Conservation (phyloP, 2,888 invertebrate species). For the Pimpla rufipes region DNA sequence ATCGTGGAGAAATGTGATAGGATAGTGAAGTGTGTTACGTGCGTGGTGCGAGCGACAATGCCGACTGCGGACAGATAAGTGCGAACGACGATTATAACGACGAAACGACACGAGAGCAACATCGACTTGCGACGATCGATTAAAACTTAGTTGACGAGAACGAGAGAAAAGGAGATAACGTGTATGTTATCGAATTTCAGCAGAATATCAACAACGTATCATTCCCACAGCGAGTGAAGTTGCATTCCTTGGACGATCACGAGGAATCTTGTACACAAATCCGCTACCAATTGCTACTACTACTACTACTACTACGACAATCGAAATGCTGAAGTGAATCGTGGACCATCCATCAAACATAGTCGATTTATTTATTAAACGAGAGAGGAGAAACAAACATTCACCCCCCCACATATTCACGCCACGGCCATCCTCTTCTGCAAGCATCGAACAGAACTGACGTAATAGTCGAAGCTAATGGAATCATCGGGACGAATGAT, state of each 20-base stretch:
- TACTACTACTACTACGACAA: slow-evolving; percentile 15
- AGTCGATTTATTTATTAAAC: slow-evolving; percentile 32
- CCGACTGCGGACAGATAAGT: slow-evolving; percentile 48
- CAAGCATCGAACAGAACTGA: slow-evolving; percentile 45
- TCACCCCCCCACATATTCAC: slow-evolving; percentile 3
- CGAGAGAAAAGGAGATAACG: slow-evolving; percentile 6
- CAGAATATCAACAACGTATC: slow-evolving; percentile 70
- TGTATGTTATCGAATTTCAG: slow-evolving; percentile 36
- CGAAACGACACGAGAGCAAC: slow-evolving; percentile 61
- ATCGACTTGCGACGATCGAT: slow-evolving; percentile 63
- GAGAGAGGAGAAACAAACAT: slow-evolving; percentile 31
- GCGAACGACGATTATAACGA: slow-evolving; percentile 39
- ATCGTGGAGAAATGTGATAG: slow-evolving; percentile 67
- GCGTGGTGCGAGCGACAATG: slow-evolving; percentile 60
- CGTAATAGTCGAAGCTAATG: slow-evolving; percentile 34
- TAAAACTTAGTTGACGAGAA: neutral
- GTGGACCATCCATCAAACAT: slow-evolving; percentile 58
- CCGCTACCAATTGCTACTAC: slow-evolving; percentile 11
- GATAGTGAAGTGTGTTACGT: slow-evolving; percentile 60
- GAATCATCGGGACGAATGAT: slow-evolving; percentile 35
- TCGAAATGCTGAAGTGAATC: slow-evolving; percentile 59
- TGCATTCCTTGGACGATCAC: slow-evolving; percentile 76
- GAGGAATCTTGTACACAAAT: slow-evolving; percentile 62
- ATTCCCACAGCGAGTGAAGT: slow-evolving; percentile 75
- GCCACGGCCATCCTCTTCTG: slow-evolving; percentile 40